Evolutionary conservation across 1,140 invertebrate genomes (phyloP).

Genomic region (Bombus consobrinus): DNA sequence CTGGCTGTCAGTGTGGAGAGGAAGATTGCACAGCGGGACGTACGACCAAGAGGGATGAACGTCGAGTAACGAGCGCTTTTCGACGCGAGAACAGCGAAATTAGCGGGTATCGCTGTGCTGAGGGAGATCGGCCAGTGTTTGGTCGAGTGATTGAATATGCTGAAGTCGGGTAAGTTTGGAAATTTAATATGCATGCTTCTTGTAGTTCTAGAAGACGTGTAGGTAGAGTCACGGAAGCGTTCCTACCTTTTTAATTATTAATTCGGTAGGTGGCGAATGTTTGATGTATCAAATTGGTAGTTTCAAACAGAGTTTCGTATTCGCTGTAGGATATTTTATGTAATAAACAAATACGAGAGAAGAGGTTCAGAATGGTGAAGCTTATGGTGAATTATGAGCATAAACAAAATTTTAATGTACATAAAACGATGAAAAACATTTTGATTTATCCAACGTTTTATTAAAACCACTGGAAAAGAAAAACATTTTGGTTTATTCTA

Average conservation of each 20-base stretch:
- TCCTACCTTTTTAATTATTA: not conserved
- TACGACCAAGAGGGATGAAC: not conserved
- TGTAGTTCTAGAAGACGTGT: not conserved
- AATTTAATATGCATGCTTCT: not conserved
- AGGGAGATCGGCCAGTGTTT: not conserved
- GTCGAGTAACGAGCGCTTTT: constrained; percentile 5
- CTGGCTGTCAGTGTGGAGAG: not conserved
- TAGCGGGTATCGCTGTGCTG: constrained; percentile 21
- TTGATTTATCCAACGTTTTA: too few species aligned
- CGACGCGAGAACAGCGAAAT: constrained; percentile 38
- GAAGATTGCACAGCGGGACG: constrained; percentile 10
- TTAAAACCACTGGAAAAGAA: too few species aligned
- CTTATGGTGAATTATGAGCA: too few species aligned
- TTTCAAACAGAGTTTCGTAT: not conserved
- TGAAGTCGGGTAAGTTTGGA: not conserved
- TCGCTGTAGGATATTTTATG: not conserved
- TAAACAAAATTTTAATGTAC: too few species aligned
- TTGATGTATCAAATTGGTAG: not conserved
- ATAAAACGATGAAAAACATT: too few species aligned
- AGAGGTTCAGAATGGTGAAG: too few species aligned
- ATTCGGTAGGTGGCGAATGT: not conserved
- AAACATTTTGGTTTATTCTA: too few species aligned
- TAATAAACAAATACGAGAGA: not conserved
- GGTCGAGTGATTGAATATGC: constrained; percentile 13
- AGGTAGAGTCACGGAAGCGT: not conserved